Conservation (phyloP, 2,797 vertebrate species). For the Fratercula arctica region DNA sequence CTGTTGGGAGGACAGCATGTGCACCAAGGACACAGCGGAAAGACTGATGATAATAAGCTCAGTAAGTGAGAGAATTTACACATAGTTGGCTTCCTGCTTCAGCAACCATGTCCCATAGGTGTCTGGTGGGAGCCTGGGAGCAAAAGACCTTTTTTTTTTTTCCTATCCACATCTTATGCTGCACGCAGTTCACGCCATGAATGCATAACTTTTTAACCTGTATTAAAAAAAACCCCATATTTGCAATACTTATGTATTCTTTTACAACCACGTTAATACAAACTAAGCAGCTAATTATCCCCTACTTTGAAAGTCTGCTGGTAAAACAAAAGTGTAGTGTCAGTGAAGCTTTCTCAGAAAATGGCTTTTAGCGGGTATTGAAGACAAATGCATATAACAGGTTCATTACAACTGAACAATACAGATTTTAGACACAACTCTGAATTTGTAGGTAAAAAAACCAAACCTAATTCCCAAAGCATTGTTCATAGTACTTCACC, state of each 20-base stretch:
- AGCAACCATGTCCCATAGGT: neutral
- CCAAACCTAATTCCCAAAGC: neutral
- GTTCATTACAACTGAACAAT: neutral
- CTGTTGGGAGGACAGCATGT: neutral
- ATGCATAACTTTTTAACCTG: neutral
- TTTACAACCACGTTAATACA: neutral
- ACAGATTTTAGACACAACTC: neutral
- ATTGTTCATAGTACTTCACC: neutral
- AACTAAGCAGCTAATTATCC: neutral
- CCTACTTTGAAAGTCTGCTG: neutral
- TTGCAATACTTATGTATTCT: neutral
- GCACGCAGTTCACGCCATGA: neutral
- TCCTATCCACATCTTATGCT: neutral
- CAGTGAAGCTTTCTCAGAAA: neutral
- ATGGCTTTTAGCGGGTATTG: neutral
- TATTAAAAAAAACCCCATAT: neutral
- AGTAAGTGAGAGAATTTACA: neutral
- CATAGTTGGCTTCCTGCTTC: neutral
- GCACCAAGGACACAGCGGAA: neutral
- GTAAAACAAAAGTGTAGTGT: neutral
- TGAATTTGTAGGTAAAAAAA: neutral
- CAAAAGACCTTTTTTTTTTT: neutral
- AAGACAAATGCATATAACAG: neutral
- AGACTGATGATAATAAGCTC: neutral
- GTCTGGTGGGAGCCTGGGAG: neutral